Base-by-base conservation (phyloP, 2,797 vertebrate species). In the Tachyglossus aculeatus region DNA sequence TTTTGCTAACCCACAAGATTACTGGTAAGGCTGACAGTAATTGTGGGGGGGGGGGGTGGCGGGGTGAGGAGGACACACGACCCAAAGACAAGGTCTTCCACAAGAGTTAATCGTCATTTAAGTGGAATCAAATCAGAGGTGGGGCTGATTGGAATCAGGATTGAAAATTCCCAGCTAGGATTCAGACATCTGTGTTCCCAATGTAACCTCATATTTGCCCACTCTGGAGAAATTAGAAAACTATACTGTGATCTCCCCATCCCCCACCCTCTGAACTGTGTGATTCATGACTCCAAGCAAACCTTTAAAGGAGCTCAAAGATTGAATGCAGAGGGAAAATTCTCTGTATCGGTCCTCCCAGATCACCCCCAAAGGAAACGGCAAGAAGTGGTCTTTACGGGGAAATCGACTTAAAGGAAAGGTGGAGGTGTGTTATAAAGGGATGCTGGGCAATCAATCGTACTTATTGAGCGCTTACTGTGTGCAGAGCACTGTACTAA, bases 121-220 rank as follows among this genome's bases (percentile, higher is more conserved):
- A 77, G 67, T 64, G 39, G 71, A 81, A 57, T 56, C 44, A 80
- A 75, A 53, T 41, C 58, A 76, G 36, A 67, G 51, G 3, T 45
- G 47, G 64, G 39, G 25, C 39, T 51, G 70, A 62, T 78, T 48
- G 69, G 80, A 84, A 76, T 24, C 65, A 34, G 51, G 67, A 79
- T 80, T 83, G 79, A 79, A 3, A 19, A 53, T 43, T 78, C 51
- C 58, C 70, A 38, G 36, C 36, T 37, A 39, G 13, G 43, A 71
- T 25, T 16, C 4, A 72, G 48, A 13, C 48, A 48, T 22, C 31
- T 27, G 14, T 3, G n/a, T 74, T 11, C 27, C 53, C 13, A 55
- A 65, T 27, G 29, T 14, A 32, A 43, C 43, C n/a, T n/a, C n/a
- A n/a, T n/a, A n/a, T n/a, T n/a, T n/a, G n/a, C n/a, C n/a, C n/a